Percentiles rank a stretch among this genome's conserved stretches.
These are phyloP conservation scores for Hipparchia sbordonii DNA, from an alignment of 2,888 invertebrate genomes.

Conservation along the genomic window DNA sequence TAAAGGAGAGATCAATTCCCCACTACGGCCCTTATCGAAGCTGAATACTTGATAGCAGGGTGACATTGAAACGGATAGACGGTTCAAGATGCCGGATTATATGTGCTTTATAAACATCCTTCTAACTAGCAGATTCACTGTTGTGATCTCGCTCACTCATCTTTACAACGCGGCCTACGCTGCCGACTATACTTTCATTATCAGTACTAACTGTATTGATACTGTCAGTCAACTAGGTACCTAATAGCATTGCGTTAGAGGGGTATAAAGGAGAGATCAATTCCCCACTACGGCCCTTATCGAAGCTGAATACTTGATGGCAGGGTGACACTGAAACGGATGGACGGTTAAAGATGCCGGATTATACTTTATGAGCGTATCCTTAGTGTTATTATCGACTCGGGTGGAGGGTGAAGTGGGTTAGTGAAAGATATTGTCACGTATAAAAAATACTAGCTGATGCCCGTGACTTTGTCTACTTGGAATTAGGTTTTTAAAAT, in stretches of 20 bases:
- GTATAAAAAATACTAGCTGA: too few relatives aligned
- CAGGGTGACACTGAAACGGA: constrained; percentile 86
- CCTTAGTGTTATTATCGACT: constrained; percentile 7
- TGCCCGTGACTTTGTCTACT: too few relatives aligned
- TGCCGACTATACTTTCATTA: too few relatives aligned
- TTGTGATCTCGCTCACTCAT: too few relatives aligned
- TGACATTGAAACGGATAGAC: constrained; percentile 80
- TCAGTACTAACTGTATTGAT: neutral
- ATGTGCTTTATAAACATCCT: too few relatives aligned
- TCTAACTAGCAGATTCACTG: too few relatives aligned
- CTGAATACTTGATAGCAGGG: constrained; percentile 90
- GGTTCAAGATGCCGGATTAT: constrained; percentile 17
- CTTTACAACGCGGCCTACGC: too few relatives aligned
- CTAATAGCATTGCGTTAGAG: constrained; percentile 90
- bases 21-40: constrained; percentile 91
- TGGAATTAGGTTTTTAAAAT: too few relatives aligned
- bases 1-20: constrained; percentile 91
- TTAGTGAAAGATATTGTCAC: neutral
- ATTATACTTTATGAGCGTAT: constrained; percentile 22
- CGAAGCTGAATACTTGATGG: constrained; percentile 88
- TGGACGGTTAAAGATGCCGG: constrained; percentile 15
- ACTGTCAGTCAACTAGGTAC: neutral
- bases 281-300: too few relatives aligned
- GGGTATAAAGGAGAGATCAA: constrained; percentile 79
- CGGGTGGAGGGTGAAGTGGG: neutral